A percentile compares a stretch with the other conserved stretches of the same genome.
Evolutionary conservation across 2,113 vertebrate species (phyloP).

Genomic region (Phylloscopus whistleri): DNA sequence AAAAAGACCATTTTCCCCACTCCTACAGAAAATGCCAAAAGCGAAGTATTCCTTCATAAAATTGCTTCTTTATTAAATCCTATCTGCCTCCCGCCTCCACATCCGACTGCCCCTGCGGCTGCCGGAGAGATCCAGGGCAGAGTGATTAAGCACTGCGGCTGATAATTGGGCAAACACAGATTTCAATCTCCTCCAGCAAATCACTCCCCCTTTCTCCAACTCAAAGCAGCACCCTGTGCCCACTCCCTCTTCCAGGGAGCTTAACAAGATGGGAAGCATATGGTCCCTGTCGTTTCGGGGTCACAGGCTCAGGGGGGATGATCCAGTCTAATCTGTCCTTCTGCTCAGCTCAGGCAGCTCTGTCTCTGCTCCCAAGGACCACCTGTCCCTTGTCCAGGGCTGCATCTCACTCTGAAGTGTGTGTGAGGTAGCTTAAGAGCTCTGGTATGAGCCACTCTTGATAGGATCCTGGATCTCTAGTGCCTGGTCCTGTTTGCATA

Average conservation of each 20-base stretch:
- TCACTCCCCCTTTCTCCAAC: neutral
- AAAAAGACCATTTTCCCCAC: neutral
- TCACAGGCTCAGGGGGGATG: neutral
- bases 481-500: neutral
- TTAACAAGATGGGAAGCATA: neutral
- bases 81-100: conserved; percentile 19
- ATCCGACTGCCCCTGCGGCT: neutral
- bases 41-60: conserved; percentile 28
- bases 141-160: neutral
- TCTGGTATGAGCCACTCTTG: neutral
- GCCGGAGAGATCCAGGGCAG: neutral
- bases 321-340: neutral
- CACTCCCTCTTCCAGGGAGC: neutral
- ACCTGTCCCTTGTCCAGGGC: neutral
- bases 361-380: neutral
- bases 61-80: conserved; percentile 48
- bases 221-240: neutral
- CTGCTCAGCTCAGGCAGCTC: neutral
- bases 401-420: neutral
- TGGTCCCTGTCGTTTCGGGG: neutral
- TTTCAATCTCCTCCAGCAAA: conserved; percentile 2
- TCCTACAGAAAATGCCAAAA: conserved; percentile 40
- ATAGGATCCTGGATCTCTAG: neutral
- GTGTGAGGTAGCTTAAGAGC: neutral
- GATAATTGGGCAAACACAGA: neutral